These are phyloP conservation scores for Graptemys geographica DNA, from an alignment of 2,797 vertebrate species.

Conservation along the genomic window DNA sequence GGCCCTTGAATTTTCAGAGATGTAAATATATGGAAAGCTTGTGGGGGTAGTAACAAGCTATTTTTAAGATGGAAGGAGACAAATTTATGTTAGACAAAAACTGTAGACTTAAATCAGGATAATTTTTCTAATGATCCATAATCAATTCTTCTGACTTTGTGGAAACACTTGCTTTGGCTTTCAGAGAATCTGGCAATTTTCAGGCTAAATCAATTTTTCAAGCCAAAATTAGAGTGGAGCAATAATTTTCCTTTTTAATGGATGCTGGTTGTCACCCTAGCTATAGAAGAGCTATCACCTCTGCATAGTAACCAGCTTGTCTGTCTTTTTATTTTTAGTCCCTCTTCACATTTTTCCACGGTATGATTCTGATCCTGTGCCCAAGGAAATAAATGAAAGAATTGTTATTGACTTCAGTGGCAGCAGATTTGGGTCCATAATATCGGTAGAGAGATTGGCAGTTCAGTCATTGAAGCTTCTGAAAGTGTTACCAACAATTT, in stretches of 20 bases:
- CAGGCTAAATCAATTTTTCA: conserved; percentile 12
- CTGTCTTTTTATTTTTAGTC: not conserved
- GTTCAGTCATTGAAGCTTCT: not conserved
- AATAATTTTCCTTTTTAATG: rapidly evolving
- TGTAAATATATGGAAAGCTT: conserved; percentile 53
- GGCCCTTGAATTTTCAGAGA: conserved; percentile 60
- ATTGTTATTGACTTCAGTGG: not conserved
- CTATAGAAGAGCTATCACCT: rapidly evolving
- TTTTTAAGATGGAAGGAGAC: conserved; percentile 63
- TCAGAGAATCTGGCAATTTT: conserved; percentile 16
- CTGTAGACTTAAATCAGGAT: not conserved
- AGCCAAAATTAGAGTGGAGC: not conserved
- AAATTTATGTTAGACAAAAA: conserved; percentile 31
- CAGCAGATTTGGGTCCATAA: not conserved
- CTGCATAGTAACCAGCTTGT: rapidly evolving
- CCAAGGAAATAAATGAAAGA: conserved; percentile 3
- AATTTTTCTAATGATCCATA: conserved; percentile 55
- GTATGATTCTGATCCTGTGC: not conserved
- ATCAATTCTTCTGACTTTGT: conserved; percentile 19
- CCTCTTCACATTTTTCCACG: not conserved
- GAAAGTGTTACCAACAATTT: not conserved
- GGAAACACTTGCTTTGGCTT: conserved; percentile 26
- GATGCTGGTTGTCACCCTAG: not conserved
- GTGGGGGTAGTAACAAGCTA: conserved; percentile 43
- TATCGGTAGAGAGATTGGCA: conserved; percentile 8